Evolutionary conservation across 2,113 vertebrate genomes (phyloP), one percentile per base, ranked within the genome.

Genomic region (Agelaius phoeniceus): DNA sequence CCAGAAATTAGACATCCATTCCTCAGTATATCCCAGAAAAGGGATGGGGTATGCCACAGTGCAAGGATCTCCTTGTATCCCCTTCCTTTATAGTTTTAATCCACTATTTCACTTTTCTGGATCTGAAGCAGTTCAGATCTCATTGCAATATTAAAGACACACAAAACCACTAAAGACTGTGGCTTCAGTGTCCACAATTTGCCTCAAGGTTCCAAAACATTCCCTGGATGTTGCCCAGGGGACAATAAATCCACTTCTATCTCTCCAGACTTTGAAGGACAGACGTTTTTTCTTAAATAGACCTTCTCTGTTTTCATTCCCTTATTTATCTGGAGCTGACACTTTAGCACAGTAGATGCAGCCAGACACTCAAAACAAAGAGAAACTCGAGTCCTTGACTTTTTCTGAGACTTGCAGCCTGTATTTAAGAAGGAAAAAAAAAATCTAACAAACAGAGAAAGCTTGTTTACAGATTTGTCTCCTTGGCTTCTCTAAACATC

Each of bases 311-410:
- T 95, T 96, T 96, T 96, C 88, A 69, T 95, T 95, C 90, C 52
- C 43, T 86, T 96, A 90, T 94, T 97, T 97, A 95, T 90, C 84
- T 91, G 73, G 59, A 91, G 72, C 92, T 95, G 77, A 84, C 69
- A 65, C 88, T 94, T 95, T 75, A 81, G 91, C 86, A 87, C 77
- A 93, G 87, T 89, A 79, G 76, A 92, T 90, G 73, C 83, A 94
- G 92, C 83, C 90, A 96, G 72, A 54, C 88, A 96, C 89, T 94
- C 90, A 93, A 95, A 96, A 74, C 93, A 96, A 94, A 96, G 91
- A 92, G 88, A 93, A 95, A 79, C 54, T 71, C 4, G 11, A 96
- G 90, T 96, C 96, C 95, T 97, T 97, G 96, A 97, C 97, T 94
- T 79, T 73, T 93, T 90, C 86, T 85, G 62, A 94, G 81, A 93